phyloP scores from a whole-genome alignment of 2,113 vertebrate species.

The Elaphurus davidianus region DNA sequence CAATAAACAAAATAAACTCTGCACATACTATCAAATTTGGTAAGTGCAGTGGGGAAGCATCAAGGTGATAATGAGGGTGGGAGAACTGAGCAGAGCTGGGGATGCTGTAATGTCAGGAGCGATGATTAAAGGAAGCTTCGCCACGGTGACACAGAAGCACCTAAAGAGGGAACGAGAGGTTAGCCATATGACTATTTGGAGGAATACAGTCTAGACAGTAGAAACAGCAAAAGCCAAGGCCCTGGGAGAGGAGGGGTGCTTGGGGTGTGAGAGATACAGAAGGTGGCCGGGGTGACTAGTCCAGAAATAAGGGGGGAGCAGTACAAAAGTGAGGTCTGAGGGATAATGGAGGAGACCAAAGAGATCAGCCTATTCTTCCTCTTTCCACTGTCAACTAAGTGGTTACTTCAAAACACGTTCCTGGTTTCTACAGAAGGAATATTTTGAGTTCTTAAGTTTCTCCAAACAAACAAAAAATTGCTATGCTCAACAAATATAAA shows the following conservation, averaged over 20 bases:
- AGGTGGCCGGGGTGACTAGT: background rate
- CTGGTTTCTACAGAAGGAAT: background rate
- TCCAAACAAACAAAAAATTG: background rate
- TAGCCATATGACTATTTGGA: background rate
- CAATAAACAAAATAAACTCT: background rate
- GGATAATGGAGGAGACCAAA: background rate
- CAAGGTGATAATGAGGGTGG: background rate
- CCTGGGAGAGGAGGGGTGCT: background rate
- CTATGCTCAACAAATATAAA: slow-evolving; percentile 12
- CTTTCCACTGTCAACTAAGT: background rate
- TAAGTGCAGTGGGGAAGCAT: background rate
- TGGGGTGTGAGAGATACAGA: background rate
- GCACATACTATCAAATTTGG: background rate
- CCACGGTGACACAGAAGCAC: background rate
- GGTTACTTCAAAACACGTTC: background rate
- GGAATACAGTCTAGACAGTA: background rate
- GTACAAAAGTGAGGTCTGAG: background rate
- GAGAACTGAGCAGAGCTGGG: background rate
- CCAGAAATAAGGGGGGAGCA: background rate
- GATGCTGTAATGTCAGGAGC: background rate
- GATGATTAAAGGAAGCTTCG: background rate
- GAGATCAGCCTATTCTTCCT: background rate
- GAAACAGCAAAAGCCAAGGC: background rate
- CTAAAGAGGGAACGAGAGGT: background rate
- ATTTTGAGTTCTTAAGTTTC: background rate